These are phyloP conservation scores for Lasaia peninsularis DNA, from an alignment of 1,140 invertebrate genomes.

Conservation along the genomic window DNA sequence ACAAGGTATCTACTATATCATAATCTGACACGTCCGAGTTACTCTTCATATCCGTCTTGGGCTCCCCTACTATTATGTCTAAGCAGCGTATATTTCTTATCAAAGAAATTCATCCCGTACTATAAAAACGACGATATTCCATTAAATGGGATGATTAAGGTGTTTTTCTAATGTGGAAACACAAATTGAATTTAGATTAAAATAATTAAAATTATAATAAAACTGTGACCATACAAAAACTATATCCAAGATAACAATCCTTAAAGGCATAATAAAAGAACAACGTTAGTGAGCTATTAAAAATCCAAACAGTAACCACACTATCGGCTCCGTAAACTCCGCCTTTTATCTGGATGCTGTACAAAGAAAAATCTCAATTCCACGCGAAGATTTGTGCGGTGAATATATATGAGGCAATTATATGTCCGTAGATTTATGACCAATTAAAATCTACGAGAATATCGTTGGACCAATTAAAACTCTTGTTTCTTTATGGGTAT, in stretches of 20 bases:
- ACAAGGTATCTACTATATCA: too few relatives aligned
- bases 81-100: too few relatives aligned
- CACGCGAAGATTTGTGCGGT: constrained; percentile 44
- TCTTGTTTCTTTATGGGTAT: constrained; percentile 59
- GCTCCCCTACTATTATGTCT: too few relatives aligned
- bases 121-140: too few relatives aligned
- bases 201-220: too few relatives aligned
- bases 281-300: constrained; percentile 31
- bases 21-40: too few relatives aligned
- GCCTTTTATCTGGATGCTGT: constrained; percentile 27
- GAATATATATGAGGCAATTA: constrained; percentile 42
- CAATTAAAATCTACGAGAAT: constrained; percentile 76
- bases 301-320: constrained; percentile 25
- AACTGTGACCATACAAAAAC: too few relatives aligned
- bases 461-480: constrained; percentile 64
- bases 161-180: too few relatives aligned
- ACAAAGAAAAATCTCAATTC: constrained; percentile 53
- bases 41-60: too few relatives aligned
- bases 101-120: too few relatives aligned
- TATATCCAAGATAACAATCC: neutral
- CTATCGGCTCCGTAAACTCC: constrained; percentile 26
- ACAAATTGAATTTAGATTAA: too few relatives aligned
- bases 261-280: neutral
- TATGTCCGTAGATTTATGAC: constrained; percentile 49
- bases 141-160: too few relatives aligned